Evolutionary conservation across 2,797 vertebrate species (phyloP).

Genomic region (Pangasius krempfi): DNA sequence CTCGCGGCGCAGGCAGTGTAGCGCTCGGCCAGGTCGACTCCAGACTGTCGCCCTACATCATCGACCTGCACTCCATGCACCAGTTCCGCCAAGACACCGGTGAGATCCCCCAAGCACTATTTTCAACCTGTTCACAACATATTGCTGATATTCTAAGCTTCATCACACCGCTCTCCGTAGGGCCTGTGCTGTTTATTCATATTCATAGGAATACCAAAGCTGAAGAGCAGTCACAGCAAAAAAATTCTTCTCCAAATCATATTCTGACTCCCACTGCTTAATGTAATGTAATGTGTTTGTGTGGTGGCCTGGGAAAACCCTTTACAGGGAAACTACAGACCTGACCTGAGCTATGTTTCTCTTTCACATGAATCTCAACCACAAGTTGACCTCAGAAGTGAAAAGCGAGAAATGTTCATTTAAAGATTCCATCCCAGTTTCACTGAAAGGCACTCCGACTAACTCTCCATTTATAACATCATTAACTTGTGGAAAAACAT

Average conservation of each 20-base stretch:
- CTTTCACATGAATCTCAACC: not conserved
- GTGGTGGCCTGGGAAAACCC: not conserved
- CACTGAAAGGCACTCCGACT: not conserved
- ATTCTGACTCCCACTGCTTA: not conserved
- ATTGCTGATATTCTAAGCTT: not conserved
- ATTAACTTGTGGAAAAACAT: not conserved
- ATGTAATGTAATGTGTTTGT: not conserved
- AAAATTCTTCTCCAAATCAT: not conserved
- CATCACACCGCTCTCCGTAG: not conserved
- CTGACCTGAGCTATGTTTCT: not conserved
- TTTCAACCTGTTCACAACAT: not conserved
- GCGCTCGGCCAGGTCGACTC: conserved; percentile 92
- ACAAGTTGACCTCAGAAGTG: not conserved
- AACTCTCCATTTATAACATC: not conserved
- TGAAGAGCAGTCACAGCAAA: not conserved
- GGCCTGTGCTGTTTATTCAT: not conserved
- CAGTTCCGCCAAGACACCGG: conserved; percentile 93
- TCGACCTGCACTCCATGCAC: conserved; percentile 94
- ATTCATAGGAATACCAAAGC: not conserved
- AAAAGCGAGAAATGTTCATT: not conserved
- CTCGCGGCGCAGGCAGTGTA: conserved; percentile 85
- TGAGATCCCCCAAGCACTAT: conserved; percentile 64
- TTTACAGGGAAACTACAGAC: not conserved
- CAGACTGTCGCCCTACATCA: conserved; percentile 90
- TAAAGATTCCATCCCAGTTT: not conserved